A percentile compares a stretch with the other conserved stretches of the same genome.
These are phyloP conservation scores for Cynaeus angustus DNA, from an alignment of 2,888 invertebrate species.

Conservation along the genomic window DNA sequence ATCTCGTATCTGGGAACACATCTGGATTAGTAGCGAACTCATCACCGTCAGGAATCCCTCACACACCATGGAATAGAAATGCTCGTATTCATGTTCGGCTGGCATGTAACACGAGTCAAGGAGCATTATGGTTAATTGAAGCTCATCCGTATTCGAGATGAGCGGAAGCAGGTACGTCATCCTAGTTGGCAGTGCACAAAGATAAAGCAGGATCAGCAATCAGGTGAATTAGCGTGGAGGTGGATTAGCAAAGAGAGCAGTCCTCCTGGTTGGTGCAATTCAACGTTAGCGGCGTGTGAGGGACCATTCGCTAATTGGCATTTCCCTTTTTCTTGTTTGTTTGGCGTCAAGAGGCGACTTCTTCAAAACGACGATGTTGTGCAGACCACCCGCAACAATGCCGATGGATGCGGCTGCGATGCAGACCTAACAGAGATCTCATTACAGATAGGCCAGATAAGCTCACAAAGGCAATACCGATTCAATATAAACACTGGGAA, in stretches of 20 bases:
- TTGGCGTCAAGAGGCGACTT: constrained; percentile 13
- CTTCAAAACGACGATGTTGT: constrained; percentile 17
- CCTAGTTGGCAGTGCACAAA: constrained; percentile 65
- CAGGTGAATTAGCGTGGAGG: constrained; percentile 66
- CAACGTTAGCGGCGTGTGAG: constrained; percentile 66
- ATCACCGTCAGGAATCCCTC: constrained; percentile 29
- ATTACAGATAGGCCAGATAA: constrained; percentile 72
- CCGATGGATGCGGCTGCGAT: constrained; percentile 49
- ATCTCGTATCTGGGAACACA: constrained; percentile 14
- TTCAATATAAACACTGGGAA: constrained; percentile 71
- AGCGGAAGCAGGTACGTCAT: constrained; percentile 65
- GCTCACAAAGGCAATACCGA: constrained; percentile 72
- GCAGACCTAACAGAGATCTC: constrained; percentile 70
- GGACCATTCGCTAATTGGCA: constrained; percentile 61
- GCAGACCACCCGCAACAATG: constrained; percentile 60
- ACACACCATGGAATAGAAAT: constrained; percentile 11
- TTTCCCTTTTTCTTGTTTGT: constrained; percentile 26
- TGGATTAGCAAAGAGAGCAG: constrained; percentile 70
- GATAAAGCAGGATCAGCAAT: constrained; percentile 69
- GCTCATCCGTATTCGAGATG: constrained; percentile 66
- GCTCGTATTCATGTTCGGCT: constrained; percentile 41
- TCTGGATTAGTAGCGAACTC: constrained; percentile 7
- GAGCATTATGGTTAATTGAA: constrained; percentile 69
- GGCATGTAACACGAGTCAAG: constrained; percentile 63
- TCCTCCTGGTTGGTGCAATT: constrained; percentile 61